Conservation (phyloP, 2,797 vertebrate genomes). For the Cossypha caffra region DNA sequence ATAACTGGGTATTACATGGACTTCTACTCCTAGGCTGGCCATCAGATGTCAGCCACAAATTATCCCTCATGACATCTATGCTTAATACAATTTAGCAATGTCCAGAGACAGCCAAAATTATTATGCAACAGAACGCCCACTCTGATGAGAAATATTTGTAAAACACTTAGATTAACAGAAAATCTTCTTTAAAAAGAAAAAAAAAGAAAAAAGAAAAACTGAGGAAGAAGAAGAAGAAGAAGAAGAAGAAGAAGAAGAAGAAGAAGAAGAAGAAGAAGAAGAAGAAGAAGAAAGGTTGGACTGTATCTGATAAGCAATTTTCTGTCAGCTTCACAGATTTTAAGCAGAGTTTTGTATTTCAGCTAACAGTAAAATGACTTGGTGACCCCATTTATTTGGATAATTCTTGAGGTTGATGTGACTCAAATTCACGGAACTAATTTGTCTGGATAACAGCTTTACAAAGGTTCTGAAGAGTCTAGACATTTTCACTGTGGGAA, state of each 20-base stretch:
- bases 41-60: background rate
- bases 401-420: conserved; percentile 67
- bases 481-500: conserved; percentile 73
- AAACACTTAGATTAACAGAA: background rate
- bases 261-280: background rate
- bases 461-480: conserved; percentile 67
- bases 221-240: background rate
- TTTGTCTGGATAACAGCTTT: conserved; percentile 76
- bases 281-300: background rate
- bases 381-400: conserved; percentile 62
- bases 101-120: background rate
- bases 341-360: background rate
- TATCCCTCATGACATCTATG: background rate
- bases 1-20: background rate
- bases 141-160: background rate
- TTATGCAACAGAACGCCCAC: background rate
- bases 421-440: conserved; percentile 74
- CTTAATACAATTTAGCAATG: background rate
- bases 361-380: conserved; percentile 46
- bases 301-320: background rate
- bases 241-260: background rate
- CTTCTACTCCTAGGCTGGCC: background rate
- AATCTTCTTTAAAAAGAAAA: background rate
- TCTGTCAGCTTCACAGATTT: background rate
- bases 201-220: background rate